Evolutionary conservation across 2,797 vertebrate genomes (phyloP), one percentile per base, ranked within the genome.

Genomic region (Sus cebifrons): DNA sequence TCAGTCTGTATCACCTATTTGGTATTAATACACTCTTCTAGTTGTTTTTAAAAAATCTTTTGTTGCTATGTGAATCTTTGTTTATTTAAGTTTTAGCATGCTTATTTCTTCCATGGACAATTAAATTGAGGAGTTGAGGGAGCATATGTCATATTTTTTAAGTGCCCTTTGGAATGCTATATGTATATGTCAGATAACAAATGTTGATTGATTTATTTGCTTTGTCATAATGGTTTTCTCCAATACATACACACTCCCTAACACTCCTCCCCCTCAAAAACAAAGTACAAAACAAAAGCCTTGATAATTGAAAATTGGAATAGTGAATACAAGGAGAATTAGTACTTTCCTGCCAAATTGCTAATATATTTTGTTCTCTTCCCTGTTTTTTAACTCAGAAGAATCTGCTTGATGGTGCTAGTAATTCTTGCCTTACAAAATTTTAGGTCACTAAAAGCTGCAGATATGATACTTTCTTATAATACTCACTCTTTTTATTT

Each of bases 391-490:
- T 64, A 91, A 74, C 17, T 79, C 40, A 83, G 27, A 89, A 89
- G 44, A 85, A 71, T 86, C 9, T 94, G 32, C 40, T 86, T 62
- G 27, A 13, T 89, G 67, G 60, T 36, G 13, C 20, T 68, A 75
- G n/a, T 85, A 74, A 91, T 92, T 95, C 27, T 77, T 86, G 9
- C 13, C 56, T 88, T 89, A 89, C 29, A 91, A 81, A 75, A 62
- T 86, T 89, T 86, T 85, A 70, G 60, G 52, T 64, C 54, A 52
- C 44, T 18, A 25, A 86, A 91, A 81, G 9, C 40, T 87, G 6
- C 12, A 85, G 81, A 71, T 70, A 4, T n/a, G 56, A 70, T 62
- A 16, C 13, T 54, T 52, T 73, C 64, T 23, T 89, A 9, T 18
- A 81, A 15, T 68, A 6, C 15, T 32, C 11, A 86, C n/a, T 85